Percentiles rank a stretch among this genome's conserved stretches.
phyloP scores from a whole-genome alignment of 2,113 vertebrate species.

The Triplophysa rosa region DNA sequence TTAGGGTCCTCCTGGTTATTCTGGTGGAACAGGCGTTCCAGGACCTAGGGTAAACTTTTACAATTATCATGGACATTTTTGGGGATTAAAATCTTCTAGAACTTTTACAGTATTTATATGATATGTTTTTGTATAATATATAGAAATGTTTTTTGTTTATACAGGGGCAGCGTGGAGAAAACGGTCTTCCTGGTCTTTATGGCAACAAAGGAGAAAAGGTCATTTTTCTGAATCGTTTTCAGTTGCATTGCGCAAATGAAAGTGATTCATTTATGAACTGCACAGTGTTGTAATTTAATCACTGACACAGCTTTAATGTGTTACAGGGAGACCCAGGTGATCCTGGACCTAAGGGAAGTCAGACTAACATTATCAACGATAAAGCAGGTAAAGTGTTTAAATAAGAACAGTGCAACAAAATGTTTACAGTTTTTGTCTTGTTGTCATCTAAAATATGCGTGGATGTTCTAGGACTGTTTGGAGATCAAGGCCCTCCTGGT shows the following conservation, averaged over 20 bases:
- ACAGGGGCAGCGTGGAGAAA: slow-evolving; percentile 34
- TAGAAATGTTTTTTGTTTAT: background rate
- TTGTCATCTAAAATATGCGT: background rate
- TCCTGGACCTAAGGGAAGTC: slow-evolving; percentile 60
- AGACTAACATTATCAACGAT: background rate
- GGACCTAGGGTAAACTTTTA: slow-evolving; percentile 39
- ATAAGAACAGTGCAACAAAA: background rate
- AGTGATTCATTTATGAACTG: background rate
- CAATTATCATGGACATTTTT: slow-evolving; percentile 3
- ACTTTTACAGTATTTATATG: no score
- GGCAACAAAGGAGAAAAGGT: slow-evolving; percentile 46
- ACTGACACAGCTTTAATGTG: slow-evolving; percentile 29
- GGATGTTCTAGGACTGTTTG: slow-evolving; percentile 58
- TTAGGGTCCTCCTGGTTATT: slow-evolving; percentile 21
- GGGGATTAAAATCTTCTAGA: no score
- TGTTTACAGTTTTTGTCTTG: background rate
- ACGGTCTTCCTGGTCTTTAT: slow-evolving; percentile 40
- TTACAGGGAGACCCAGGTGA: slow-evolving; percentile 73
- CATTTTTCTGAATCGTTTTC: no score
- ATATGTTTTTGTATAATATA: no score
- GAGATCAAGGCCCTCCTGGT: slow-evolving; percentile 60
- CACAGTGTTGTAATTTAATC: background rate
- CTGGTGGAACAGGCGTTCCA: background rate
- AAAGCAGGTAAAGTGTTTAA: slow-evolving; percentile 32
- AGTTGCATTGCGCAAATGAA: background rate